These are phyloP conservation scores for Scaptodrosophila lebanonensis DNA, from an alignment of 1,140 invertebrate genomes.

Conservation along the genomic window DNA sequence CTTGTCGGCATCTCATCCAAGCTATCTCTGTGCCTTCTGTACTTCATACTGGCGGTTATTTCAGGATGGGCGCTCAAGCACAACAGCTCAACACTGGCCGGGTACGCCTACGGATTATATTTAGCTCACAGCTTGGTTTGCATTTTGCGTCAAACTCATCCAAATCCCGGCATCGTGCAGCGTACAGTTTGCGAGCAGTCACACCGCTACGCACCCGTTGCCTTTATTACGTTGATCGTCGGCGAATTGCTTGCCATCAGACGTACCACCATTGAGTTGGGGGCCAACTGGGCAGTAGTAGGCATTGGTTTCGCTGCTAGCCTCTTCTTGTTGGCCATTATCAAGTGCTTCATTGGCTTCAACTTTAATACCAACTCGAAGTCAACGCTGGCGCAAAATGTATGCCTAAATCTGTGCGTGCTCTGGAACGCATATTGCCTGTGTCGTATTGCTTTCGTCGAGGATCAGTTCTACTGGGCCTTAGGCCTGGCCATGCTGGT, in stretches of 20 bases:
- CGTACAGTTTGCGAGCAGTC: constrained; percentile 47
- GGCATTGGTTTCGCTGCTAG: constrained; percentile 31
- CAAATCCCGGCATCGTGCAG: constrained; percentile 53
- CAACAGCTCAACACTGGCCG: constrained; percentile 43
- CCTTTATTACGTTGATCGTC: constrained; percentile 52
- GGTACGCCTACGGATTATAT: constrained; percentile 46
- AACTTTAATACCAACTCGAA: no score
- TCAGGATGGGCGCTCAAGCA: constrained; percentile 56
- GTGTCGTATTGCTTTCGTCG: constrained; percentile 37
- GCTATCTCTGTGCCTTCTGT: constrained; percentile 43
- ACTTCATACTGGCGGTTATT: constrained; percentile 51
- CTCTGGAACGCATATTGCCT: constrained; percentile 51
- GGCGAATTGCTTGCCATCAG: constrained; percentile 37
- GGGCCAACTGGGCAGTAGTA: constrained; percentile 30
- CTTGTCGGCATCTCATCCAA: constrained; percentile 33
- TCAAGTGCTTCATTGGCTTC: constrained; percentile 25
- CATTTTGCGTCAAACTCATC: constrained; percentile 59
- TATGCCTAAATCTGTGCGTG: constrained; percentile 34
- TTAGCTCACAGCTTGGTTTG: constrained; percentile 52
- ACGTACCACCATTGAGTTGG: background rate
- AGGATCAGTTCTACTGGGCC: constrained; percentile 52
- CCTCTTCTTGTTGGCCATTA: constrained; percentile 17
- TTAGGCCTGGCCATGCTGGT: constrained; percentile 43
- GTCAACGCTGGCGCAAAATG: background rate
- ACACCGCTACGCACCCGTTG: constrained; percentile 38